Base-by-base conservation (phyloP, 2,888 invertebrate species). In the Clanis bilineata region DNA sequence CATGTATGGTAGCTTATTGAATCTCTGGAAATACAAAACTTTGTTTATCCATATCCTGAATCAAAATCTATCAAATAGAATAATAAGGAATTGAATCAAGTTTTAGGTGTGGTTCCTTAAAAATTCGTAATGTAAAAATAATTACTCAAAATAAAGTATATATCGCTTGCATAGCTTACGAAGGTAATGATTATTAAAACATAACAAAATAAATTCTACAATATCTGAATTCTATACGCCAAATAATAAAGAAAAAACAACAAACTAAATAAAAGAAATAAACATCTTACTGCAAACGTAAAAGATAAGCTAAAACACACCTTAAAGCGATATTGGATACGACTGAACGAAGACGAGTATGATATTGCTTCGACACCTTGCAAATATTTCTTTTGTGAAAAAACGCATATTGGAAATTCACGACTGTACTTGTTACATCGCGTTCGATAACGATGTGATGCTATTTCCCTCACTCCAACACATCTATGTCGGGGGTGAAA, bases 311-410 rank as follows among this genome's bases (percentile, higher is more conserved):
- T 41, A 41, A 41, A 41, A 18, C 15, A 39, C 15, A 18, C 28
- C 18, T 18, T 10, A 32, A 51, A 25, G 18, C 10, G 32, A 32
- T 18, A 51, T 51, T 51, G 51, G 18, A 51, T 18, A 32, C 28
- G 25, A 28, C 25, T n/a, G 15, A 28, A 15, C n/a, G 47, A 28
- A 28, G n/a, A 10, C 51, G 18, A 51, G 6, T 23, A 22, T 15
- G 9, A 51, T 51, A 28, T 51, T 15, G 47, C 51, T 51, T 15
- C 32, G 39, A 28, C 10, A 58, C 51, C 44, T 41, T 4, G 39
- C 43, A 23, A 28, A 21, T 56, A 62, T 28, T 55, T 36, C 44
- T 55, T 57, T 47, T 21, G 44, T 15, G 39, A 22, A 25, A 54
- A 55, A 55, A 44, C 5, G 22, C 15, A 38, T 58, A 43, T 54